Evolutionary conservation across 53 echinoderm and acorn worm species (phyloP).

Genomic region (Pentamera pediparva): DNA sequence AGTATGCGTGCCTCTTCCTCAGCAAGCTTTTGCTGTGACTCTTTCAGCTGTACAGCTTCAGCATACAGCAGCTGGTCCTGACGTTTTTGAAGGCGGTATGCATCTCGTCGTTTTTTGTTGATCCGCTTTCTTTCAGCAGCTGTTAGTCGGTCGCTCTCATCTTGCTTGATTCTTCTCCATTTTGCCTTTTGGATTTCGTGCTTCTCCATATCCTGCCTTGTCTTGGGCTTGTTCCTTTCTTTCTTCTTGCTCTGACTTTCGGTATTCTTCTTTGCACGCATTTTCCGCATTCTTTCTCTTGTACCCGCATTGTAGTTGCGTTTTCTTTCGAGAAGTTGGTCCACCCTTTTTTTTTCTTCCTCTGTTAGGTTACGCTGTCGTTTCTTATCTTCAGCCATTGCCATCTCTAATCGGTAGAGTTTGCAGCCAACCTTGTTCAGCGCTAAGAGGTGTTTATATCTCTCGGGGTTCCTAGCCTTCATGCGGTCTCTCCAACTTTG

Average conservation of each 20-base stretch:
- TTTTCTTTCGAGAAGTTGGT: slow-evolving; percentile 9
- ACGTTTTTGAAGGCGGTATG: not conserved
- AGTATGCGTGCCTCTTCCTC: slow-evolving; percentile 4
- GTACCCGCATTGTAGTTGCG: slow-evolving; percentile 9
- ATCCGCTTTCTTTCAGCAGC: not conserved
- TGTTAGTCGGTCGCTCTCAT: not conserved
- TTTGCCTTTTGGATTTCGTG: not conserved
- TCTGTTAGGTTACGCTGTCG: slow-evolving; percentile 21
- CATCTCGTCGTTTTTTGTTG: not conserved
- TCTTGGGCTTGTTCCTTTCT: not conserved
- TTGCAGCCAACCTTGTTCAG: not conserved
- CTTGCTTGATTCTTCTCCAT: not conserved
- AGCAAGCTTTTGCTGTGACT: not conserved
- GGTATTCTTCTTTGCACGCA: not conserved
- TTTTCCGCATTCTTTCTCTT: slow-evolving; percentile 5
- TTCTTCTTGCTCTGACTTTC: not conserved
- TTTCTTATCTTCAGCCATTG: slow-evolving; percentile 25
- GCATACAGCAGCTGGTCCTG: not conserved
- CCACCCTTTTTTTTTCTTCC: slow-evolving; percentile 33
- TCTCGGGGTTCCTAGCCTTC: slow-evolving; percentile 2
- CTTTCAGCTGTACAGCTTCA: slow-evolving; percentile 4
- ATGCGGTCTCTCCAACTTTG: not conserved
- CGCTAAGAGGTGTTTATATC: slow-evolving; percentile 1
- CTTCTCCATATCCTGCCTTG: not conserved
- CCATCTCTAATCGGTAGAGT: slow-evolving; percentile 30